Percentiles rank a stretch among this genome's conserved stretches.
Evolutionary conservation across 37 sponge, comb jelly and placozoan genomes (phyloP).

Genomic region (Ephydatia muelleri): DNA sequence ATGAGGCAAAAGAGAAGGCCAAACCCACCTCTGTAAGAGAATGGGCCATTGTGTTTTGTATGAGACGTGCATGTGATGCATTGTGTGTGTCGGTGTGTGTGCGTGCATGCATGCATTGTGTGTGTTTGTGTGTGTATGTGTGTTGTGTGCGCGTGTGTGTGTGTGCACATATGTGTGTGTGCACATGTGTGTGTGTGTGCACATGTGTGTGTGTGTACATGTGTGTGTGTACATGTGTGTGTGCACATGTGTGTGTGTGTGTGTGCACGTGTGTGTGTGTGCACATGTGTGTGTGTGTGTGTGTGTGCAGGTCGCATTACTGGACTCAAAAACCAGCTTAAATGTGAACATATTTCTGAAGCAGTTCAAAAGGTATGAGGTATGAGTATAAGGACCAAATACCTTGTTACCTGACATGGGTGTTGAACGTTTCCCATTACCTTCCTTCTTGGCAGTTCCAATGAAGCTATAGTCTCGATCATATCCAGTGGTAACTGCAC

Average conservation of each 20-base stretch:
- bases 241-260: not conserved
- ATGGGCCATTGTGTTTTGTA: not conserved
- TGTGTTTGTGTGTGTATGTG: too few relatives aligned
- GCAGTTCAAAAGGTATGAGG: slow-evolving; percentile 77
- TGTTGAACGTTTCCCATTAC: too few relatives aligned
- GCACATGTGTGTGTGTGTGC: not conserved
- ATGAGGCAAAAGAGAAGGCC: not conserved
- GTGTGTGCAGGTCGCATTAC: slow-evolving; percentile 47
- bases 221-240: not conserved
- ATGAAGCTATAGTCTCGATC: slow-evolving; percentile 36
- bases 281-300: not conserved
- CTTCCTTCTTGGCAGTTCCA: slow-evolving; percentile 17
- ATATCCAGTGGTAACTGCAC: slow-evolving; percentile 59
- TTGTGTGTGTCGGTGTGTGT: not conserved
- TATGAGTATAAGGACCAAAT: not conserved
- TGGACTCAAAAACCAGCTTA: slow-evolving; percentile 81
- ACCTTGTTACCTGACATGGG: not conserved
- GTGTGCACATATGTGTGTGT: too few relatives aligned
- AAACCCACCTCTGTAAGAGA: not conserved
- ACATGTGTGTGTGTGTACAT: not conserved
- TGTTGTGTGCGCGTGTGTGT: too few relatives aligned
- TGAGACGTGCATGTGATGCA: too few relatives aligned
- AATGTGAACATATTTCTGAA: slow-evolving; percentile 94
- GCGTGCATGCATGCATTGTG: not conserved
- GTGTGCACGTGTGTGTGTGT: not conserved